Base-by-base conservation (phyloP, 1,140 invertebrate species). In the Episyrphus balteatus region DNA sequence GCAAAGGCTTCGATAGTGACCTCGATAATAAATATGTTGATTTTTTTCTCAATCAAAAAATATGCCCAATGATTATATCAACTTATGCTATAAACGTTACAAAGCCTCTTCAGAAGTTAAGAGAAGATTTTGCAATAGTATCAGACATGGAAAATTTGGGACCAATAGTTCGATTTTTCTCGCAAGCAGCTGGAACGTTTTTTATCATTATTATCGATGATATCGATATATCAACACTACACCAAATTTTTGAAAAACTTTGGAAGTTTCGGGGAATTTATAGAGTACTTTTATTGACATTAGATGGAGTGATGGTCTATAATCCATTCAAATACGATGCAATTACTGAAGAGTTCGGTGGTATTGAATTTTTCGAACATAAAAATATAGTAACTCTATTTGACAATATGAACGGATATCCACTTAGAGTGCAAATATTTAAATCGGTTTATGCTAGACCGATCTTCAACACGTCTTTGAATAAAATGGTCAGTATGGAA, bases 361-460 rank as follows among this genome's bases (percentile, higher is more conserved):
- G 19, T 26, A 54, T 61, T 12, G 53, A 55, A 44, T 12, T 40
- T 21, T 51, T 44, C 14, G 21, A 19, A 7, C 30, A 31, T 32
- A 32, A 15, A 37, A 36, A 14, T 42, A 44, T 47, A 17, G 34
- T 30, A 11, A 34, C 19, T 1, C n/a, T 48, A 37, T 51, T 55
- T 41, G 19, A 46, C 14, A 19, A 67, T 48, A 49, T 67, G 3
- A 30, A 59, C 37, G 62, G 60, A 5, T 62, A 67, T 54, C 52
- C 62, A 1, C 31, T 67, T 26, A 47, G 55, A 0, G 44, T 59
- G 5, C 64, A 67, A 47, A 57, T 60, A 15, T 66, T 67, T 37
- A 53, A 56, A 19, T 65, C 64, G 0, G 64, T 65, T 0, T 67
- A 65, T 42, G 58, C 64, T 2, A 40, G 46, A 5, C 51, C 61